These are phyloP conservation scores for Thunnus thynnus DNA, from an alignment of 2,113 vertebrate genomes.

Conservation along the genomic window DNA sequence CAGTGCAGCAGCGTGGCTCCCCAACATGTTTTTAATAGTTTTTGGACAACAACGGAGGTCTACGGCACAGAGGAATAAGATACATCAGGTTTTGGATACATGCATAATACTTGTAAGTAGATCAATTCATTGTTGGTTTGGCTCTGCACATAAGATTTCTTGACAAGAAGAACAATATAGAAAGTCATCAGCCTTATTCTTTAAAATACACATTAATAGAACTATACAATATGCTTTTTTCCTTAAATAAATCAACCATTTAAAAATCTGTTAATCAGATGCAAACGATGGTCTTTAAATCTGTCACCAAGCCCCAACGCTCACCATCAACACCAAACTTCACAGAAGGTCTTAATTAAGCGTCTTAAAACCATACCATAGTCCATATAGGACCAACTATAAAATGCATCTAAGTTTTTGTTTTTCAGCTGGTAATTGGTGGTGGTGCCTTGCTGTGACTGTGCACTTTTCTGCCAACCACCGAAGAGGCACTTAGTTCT, in stretches of 20 bases:
- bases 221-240: too few species aligned
- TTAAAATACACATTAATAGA: too few species aligned
- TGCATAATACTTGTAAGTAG: too few species aligned
- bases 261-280: conserved; percentile 18
- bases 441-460: conserved; percentile 66
- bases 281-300: conserved; percentile 18
- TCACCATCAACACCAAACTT: conserved; percentile 24
- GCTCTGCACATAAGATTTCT: too few species aligned
- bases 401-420: conserved; percentile 66
- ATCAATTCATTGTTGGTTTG: too few species aligned
- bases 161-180: too few species aligned
- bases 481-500: conserved; percentile 53
- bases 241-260: background rate
- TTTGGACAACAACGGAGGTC: too few species aligned
- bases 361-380: conserved; percentile 35
- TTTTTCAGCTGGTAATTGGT: conserved; percentile 73
- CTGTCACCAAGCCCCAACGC: conserved; percentile 34
- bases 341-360: conserved; percentile 58
- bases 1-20: too few species aligned
- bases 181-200: too few species aligned
- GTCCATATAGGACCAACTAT: conserved; percentile 59
- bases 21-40: too few species aligned
- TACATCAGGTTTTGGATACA: too few species aligned
- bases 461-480: conserved; percentile 64
- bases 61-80: too few species aligned